Evolutionary conservation across 1,140 invertebrate genomes (phyloP).

Genomic region (Psilanteris sp.): DNA sequence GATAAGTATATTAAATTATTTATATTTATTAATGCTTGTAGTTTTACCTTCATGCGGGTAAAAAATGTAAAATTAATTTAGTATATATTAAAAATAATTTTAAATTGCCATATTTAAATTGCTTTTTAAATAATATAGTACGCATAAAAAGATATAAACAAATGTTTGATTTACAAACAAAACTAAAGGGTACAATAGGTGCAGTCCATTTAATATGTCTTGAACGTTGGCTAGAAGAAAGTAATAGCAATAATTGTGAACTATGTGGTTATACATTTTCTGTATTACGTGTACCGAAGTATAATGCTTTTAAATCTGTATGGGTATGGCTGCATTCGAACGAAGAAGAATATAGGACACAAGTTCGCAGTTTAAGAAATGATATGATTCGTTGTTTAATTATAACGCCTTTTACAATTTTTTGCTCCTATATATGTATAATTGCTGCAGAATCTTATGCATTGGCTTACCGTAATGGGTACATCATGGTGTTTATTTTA

Average conservation of each 20-base stretch:
- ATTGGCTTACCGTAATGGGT: conserved; percentile 74
- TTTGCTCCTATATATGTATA: conserved; percentile 79
- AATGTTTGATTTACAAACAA: neutral
- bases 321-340: conserved; percentile 67
- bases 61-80: too few species aligned
- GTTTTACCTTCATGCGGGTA: too few species aligned
- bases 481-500: conserved; percentile 78
- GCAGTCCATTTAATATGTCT: conserved; percentile 81
- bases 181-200: conserved; percentile 79
- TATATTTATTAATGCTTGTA: too few species aligned
- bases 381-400: conserved; percentile 78
- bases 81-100: too few species aligned
- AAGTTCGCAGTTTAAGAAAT: conserved; percentile 64
- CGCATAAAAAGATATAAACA: neutral
- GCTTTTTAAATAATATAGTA: too few species aligned
- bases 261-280: conserved; percentile 72
- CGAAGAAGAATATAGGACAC: conserved; percentile 66
- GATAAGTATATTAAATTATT: too few species aligned
- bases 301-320: conserved; percentile 63
- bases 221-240: conserved; percentile 81
- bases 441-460: conserved; percentile 79
- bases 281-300: conserved; percentile 68
- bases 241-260: conserved; percentile 74
- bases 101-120: too few species aligned
- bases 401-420: conserved; percentile 77